Evolutionary conservation across 2,888 invertebrate genomes (phyloP), one percentile per base, ranked within the genome.

Genomic region (Liopterus haemorrhoidalis): DNA sequence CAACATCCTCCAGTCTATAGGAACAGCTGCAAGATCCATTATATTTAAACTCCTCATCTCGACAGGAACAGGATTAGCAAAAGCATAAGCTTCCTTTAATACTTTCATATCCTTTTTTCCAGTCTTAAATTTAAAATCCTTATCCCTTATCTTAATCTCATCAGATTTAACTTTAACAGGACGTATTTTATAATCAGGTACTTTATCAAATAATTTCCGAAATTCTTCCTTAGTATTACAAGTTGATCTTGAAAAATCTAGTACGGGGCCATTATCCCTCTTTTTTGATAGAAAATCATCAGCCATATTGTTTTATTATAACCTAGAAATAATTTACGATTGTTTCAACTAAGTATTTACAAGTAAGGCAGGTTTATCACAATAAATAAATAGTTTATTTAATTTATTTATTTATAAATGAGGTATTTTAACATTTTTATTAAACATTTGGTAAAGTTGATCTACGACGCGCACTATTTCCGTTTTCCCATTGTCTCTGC

Each of bases 1-100:
- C 44, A 93, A 71, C 92, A 93, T 92, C 65, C 85, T 80, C 92
- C 92, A 93, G 62, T 90, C 89, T 49, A 93, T 93, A 24, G 87
- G 81, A 12, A 92, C 89, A 6, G 82, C 75, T 57, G 86, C 86
- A 36, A 92, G 70, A 57, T 92, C 91, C 35, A 79, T 78, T 56
- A 88, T 74, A 59, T 81, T 79, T 28, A 86, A 71, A 6, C 73
- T 72, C 55, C 74, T 76, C 91, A 92, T 90, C 65, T 90, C 89
- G 0, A 74, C 70, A 2, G 92, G 91, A 51, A 89, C 72, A 0
- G 92, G 91, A 68, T 92, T 83, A 57, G 81, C 79, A 56, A 80
- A 80, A 2, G 73, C 71, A 32, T 77, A 80, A 55, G 78, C 71
- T 58, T 79, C 78, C 54, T 75, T 78, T 57, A 79, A 73, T 2